Percentiles rank a stretch among this genome's conserved stretches.
phyloP scores from a whole-genome alignment of 1,140 invertebrate genomes.

The Drosophila sechellia region DNA sequence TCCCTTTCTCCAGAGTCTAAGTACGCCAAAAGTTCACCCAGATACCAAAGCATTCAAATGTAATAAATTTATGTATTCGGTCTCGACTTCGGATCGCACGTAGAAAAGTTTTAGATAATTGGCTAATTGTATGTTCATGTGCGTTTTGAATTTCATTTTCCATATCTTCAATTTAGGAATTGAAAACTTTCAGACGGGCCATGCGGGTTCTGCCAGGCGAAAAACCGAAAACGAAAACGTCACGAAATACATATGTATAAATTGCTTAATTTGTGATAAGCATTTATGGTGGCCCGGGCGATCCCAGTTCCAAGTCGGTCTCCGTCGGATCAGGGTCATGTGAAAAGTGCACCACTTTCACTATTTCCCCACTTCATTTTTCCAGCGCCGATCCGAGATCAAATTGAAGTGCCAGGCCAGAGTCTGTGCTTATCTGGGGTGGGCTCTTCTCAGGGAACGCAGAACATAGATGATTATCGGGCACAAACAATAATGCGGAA shows the following conservation, averaged over 20 bases:
- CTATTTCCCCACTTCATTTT: conserved; percentile 17
- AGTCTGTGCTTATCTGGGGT: conserved; percentile 15
- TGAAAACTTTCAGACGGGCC: conserved; percentile 53
- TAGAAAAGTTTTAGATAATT: conserved; percentile 62
- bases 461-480: conserved; percentile 31
- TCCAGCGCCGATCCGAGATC: conserved; percentile 23
- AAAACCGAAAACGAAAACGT: conserved; percentile 33
- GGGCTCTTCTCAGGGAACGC: conserved; percentile 21
- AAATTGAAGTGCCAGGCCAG: conserved; percentile 36
- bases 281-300: conserved; percentile 64
- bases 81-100: conserved; percentile 5
- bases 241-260: conserved; percentile 67
- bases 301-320: conserved; percentile 4
- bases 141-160: conserved; percentile 75
- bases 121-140: conserved; percentile 64
- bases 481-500: conserved; percentile 44
- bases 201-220: conserved; percentile 61
- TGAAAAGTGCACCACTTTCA: conserved; percentile 77
- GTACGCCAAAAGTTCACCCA: conserved; percentile 3
- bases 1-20: conserved; percentile 6
- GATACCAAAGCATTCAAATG: conserved; percentile 9
- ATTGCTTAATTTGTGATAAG: conserved; percentile 79
- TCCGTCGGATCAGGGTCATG: conserved; percentile 50
- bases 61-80: conserved; percentile 24
- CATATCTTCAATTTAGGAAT: conserved; percentile 79